Percentiles rank a stretch among this genome's conserved stretches.
These are phyloP conservation scores for Merodon equestris DNA, from an alignment of 2,888 invertebrate species.

Conservation along the genomic window DNA sequence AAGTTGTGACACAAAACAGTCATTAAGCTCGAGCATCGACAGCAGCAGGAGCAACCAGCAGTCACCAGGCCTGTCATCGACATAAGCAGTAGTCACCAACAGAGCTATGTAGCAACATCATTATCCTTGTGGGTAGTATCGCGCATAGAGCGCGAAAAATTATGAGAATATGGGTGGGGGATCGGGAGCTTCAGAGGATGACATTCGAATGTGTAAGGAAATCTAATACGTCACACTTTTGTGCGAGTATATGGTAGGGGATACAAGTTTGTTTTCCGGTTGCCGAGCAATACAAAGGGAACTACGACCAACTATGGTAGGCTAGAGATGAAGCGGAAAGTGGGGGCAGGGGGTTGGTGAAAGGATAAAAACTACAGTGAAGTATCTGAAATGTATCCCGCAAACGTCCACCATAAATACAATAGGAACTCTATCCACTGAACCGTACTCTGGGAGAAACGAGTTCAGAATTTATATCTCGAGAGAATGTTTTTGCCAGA, in stretches of 20 bases:
- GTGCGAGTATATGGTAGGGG: conserved; percentile 43
- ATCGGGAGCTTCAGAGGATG: too few species aligned
- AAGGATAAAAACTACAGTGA: conserved; percentile 19
- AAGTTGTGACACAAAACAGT: conserved; percentile 32
- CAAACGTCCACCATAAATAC: conserved; percentile 45
- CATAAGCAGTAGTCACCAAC: conserved; percentile 21
- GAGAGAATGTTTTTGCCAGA: conserved; percentile 26
- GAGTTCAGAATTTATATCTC: conserved; percentile 47
- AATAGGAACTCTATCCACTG: conserved; percentile 49
- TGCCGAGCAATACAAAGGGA: conserved; percentile 41
- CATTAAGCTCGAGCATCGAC: conserved; percentile 43
- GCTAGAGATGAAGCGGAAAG: neutral
- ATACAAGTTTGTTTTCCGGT: conserved; percentile 60
- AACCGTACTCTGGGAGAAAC: conserved; percentile 37
- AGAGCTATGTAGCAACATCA: conserved; percentile 17
- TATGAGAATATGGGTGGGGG: too few species aligned
- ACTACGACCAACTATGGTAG: too few species aligned
- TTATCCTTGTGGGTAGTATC: conserved; percentile 37
- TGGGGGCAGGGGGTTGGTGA: neutral
- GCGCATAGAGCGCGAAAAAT: too few species aligned
- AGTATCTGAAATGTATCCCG: conserved; percentile 33
- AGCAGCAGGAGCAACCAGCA: conserved; percentile 7
- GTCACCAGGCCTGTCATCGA: conserved; percentile 42
- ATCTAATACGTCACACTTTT: conserved; percentile 62
- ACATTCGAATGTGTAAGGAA: conserved; percentile 39